Evolutionary conservation across 2,888 invertebrate genomes (phyloP), one percentile per base, ranked within the genome.

Genomic region (Papilio gigon): DNA sequence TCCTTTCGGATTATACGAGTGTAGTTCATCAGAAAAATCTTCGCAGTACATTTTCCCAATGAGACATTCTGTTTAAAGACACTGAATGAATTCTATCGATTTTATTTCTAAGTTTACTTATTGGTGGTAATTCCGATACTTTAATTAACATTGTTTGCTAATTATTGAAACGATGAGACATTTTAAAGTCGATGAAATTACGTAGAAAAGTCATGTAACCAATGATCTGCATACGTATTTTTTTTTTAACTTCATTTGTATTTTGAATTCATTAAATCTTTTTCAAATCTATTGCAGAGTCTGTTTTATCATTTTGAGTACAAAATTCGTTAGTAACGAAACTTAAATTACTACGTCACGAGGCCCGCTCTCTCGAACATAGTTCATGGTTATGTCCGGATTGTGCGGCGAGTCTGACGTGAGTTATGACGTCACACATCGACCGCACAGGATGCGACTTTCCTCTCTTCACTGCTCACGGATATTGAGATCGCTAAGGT

Each of bases 351-450:
- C 53, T 33, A 58, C 25, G 65, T 65, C 56, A 65, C 56, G 25
- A 37, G 37, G 61, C 20, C n/a, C 20, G 35, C 35, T 47, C 35
- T 47, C 35, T 47, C 37, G 64, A 59, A 59, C 44, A 27, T 60
- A 59, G 68, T 50, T 68, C 64, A 64, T 50, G 61, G 60, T 69
- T 65, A 65, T 60, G 50, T 61, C 40, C 69, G 60, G 40, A 64
- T 40, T 60, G 71, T 77, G 76, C 79, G 76, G 77, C 76, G 75
- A 72, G 75, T 64, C 72, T 74, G 80, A 80, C 81, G 77, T 83
- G 83, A 86, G 77, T 82, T 83, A 84, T 82, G 81, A 78, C 80
- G 77, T 80, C 78, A 79, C 71, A 71, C 73, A 72, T 74, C 70
- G 68, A 70, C 75, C 77, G 72, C 74, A 69, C 61, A 75, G 75